These are phyloP conservation scores for Stegophylla sp. DNA, from an alignment of 2,888 invertebrate species.

Conservation along the genomic window DNA sequence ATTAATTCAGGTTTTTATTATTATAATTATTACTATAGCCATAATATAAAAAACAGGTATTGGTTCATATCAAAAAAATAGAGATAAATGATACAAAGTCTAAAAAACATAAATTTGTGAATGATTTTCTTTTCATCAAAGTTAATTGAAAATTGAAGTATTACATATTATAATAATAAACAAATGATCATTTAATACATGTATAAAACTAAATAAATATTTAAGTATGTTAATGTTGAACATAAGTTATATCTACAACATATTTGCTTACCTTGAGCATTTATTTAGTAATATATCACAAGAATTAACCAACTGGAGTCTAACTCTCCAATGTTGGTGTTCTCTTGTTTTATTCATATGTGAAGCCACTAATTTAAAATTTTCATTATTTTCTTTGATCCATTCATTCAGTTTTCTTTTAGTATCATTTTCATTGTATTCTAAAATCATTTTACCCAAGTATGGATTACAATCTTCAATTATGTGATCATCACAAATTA, in stretches of 20 bases:
- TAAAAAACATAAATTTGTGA: too few species aligned
- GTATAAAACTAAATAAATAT: not conserved
- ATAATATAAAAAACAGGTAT: too few species aligned
- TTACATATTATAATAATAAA: not conserved
- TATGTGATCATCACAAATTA: slow-evolving; percentile 39
- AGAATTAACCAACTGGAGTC: slow-evolving; percentile 71
- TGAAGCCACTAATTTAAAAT: slow-evolving; percentile 17
- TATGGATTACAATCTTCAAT: slow-evolving; percentile 31
- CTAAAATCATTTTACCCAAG: not conserved
- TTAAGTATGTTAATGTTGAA: not conserved
- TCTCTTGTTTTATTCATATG: slow-evolving; percentile 65
- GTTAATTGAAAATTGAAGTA: too few species aligned
- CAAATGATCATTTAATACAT: not conserved
- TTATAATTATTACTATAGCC: too few species aligned
- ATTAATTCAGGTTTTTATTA: too few species aligned
- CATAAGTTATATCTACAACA: slow-evolving; percentile 4
- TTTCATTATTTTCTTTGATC: slow-evolving; percentile 31
- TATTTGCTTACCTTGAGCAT: slow-evolving; percentile 30
- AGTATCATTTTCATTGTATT: not conserved
- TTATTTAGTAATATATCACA: slow-evolving; percentile 47
- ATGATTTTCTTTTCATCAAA: too few species aligned
- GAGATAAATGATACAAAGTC: too few species aligned
- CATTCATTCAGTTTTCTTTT: slow-evolving; percentile 27
- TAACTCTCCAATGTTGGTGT: slow-evolving; percentile 71
- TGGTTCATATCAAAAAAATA: too few species aligned